Evolutionary conservation across 2,888 invertebrate genomes (phyloP), one percentile per base, ranked within the genome.

Genomic region (Pyrocoelia pectoralis): DNA sequence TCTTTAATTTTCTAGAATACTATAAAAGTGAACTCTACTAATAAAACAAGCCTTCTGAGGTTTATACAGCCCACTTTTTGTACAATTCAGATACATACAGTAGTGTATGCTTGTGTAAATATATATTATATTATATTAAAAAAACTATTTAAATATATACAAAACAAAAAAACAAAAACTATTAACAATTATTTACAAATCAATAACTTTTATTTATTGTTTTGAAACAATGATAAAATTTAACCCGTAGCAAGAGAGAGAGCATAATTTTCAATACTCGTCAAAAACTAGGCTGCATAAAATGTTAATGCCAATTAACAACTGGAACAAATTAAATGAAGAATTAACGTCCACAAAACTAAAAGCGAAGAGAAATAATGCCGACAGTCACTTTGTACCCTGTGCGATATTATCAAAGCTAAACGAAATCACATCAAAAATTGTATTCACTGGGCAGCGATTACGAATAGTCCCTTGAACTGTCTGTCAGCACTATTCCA

Each of bases 31-130:
- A 51, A 48, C 52, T 43, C 53, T 57, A 57, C 57, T 49, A 55
- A 14, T 61, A 56, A 62, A 56, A 62, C 56, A 62, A 62, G 62
- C 62, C 53, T 52, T 62, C 57, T 49, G 48, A 62, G 48, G 17
- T 53, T 53, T 53, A 56, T 57, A 62, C 62, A 62, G 62, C 62
- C 57, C 41, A 62, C 56, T 62, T 62, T 62, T 60, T 57, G 53
- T 57, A 57, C 56, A 61, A 53, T 2, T 29, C 17, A 17, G 15
- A 49, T 14, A 1, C 18, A 5, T 24, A 24, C 24, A 24, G 24
- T 24, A 6, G 4, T 5, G 4, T 5, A 14, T 19, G 17, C n/a
- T 48, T 14, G 19, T 49, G 24, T 24, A 18, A 38, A 50, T n/a
- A 43, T 14, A 57, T 17, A 40, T 51, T n/a, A 57, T 14, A 41